Conservation (phyloP, 2,113 vertebrate species). For the Vidua macroura region DNA sequence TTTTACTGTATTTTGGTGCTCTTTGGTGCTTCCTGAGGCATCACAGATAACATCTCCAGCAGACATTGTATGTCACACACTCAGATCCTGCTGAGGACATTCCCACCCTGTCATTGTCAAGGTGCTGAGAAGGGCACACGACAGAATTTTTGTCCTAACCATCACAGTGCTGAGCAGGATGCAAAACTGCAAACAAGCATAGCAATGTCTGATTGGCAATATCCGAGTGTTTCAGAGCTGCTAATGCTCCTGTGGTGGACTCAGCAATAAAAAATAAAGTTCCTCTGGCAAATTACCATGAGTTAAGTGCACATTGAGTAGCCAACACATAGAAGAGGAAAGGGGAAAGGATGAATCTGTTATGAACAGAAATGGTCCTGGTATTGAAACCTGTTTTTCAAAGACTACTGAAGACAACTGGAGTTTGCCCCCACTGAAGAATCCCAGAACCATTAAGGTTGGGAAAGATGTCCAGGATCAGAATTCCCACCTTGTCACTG, state of each 20-base stretch:
- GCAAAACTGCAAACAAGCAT: background rate
- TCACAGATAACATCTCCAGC: background rate
- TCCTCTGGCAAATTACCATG: background rate
- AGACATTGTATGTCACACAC: background rate
- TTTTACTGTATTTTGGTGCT: background rate
- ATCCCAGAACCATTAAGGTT: background rate
- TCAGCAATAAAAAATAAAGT: background rate
- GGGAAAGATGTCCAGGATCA: background rate
- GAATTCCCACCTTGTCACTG: background rate
- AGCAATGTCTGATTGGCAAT: background rate
- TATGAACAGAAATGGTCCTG: background rate
- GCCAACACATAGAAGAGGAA: background rate
- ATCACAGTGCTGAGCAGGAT: background rate
- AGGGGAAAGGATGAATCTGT: background rate
- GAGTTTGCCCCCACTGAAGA: background rate
- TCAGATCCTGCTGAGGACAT: background rate
- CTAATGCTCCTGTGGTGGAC: background rate
- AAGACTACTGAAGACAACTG: background rate
- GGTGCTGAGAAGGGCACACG: background rate
- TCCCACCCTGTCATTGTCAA: background rate
- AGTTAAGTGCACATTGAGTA: background rate
- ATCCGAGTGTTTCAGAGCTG: background rate
- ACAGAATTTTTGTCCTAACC: background rate
- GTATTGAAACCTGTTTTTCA: background rate
- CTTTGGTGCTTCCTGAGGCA: background rate